Evolutionary conservation across 2,888 invertebrate genomes (phyloP), one percentile per base, ranked within the genome.

Genomic region (Epiperipatus broadwayi): DNA sequence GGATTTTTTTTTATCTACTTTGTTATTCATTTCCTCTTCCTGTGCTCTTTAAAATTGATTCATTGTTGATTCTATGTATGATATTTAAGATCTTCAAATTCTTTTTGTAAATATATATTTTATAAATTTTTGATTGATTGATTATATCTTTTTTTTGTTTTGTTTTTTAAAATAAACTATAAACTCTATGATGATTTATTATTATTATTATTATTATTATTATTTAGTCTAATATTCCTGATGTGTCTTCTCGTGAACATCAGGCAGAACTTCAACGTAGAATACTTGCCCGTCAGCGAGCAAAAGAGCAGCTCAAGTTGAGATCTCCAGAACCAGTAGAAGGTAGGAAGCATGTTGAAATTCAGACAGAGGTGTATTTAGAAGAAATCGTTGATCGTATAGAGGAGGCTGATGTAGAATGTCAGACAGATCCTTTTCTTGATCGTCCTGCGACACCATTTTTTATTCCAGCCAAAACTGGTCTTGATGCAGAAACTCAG

Each of bases 341-440:
- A 38, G 85, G 84, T 18, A 69, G 87, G 44, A 72, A 73, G 37
- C 84, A 85, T 63, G 80, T 78, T 50, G 74, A 75, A 44, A 72
- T 87, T 31, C 89, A 91, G 66, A 89, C 89, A 1, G 87, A 89
- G 47, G 66, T 72, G 50, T 85, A 78, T 56, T 68, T 89, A 40
- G 85, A 87, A 59, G 85, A 89, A 12, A 21, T 20, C 4, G 5
- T 35, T 5, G 42, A 40, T 44, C 21, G 46, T 34, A 21, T 43
- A 51, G 54, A 61, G 47, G 79, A 79, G 55, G 66, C 68, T 44
- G 77, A 81, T 51, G 73, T 72, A 37, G 75, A 75, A 49, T 78
- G 79, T 38, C 83, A 84, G 61, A 87, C 89, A 18, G 87, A 89
- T 60, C 69, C 78, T 49, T 79, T 79, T 63, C 62, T 76, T 44